Evolutionary conservation across 2,888 invertebrate species (phyloP), one percentile per base, ranked within the genome.

Genomic region (Yponomeuta cagnagella): DNA sequence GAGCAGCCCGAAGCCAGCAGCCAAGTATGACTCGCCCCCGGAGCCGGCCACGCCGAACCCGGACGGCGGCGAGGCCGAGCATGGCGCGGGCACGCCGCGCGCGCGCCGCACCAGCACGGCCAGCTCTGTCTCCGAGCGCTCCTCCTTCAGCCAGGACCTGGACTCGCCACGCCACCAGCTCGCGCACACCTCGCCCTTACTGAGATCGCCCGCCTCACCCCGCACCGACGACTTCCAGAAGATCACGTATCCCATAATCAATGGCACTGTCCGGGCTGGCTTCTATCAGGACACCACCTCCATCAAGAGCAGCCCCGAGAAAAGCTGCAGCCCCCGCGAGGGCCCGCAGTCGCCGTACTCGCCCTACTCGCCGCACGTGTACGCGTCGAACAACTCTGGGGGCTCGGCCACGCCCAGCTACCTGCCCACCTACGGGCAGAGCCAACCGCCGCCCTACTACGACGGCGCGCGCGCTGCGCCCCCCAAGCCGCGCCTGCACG

Each of bases 281-380:
- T 97, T 97, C 83, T 97, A 97, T 85, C 97, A 97, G 83, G 97
- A 97, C 77, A 96, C 96, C 0, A 95, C 96, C n/a, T 96, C 96
- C 0, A 95, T 95, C 5, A 96, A 96, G 81, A 96, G 96, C 77
- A 96, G 96, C 77, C 96, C 96, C 0, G 96, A 97, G 76, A 97
- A 96, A 80, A 96, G 96, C 75, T 96, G 96, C 79, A 96, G 96
- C 80, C 96, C 96, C 0, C 93, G 96, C 68, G 95, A 96, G 77
- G 95, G 94, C 71, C 94, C 95, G 0, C 89, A 88, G 63, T 92
- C 92, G 0, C 92, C 92, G 2, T 92, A 86, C 75, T 89, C 92
- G 1, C 86, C 89, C 8, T 91, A 91, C 74, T 86, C 88, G 6
- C 90, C 88, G 75, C 92, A 93, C 74, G 93, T 92, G 2, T 93